Evolutionary conservation across 2,888 invertebrate species (phyloP), one percentile per base, ranked within the genome.

Genomic region (Smittia sp.): DNA sequence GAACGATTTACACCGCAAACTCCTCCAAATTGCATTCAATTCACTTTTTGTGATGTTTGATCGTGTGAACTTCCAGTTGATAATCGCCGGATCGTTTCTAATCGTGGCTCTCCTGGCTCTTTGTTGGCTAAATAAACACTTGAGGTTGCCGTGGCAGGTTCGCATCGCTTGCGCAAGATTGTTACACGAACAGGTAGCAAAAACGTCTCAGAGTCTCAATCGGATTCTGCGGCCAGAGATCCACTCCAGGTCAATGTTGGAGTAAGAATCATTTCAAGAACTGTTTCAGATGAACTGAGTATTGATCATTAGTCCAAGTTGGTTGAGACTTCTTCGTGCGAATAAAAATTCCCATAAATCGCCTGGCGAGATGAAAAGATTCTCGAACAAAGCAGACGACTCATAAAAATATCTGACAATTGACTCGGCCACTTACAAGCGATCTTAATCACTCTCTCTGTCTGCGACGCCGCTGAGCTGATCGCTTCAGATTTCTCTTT

Each of bases 51-150:
- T 69, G 69, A 18, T 22, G 69, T 54, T 54, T 69, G 69, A 69
- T 69, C 69, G 69, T 69, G 69, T 54, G 69, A 69, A 69, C 54
- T 69, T 69, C 54, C 69, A 69, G 9, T 41, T 22, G 15, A 24
- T 68, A 22, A 68, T 68, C 38, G 38, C 18, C 18, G 39, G 46
- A 68, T 68, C 68, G 22, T 41, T 41, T 66, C 38, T 38, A 66
- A 66, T 32, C 32, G 27, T 25, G 38, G 27, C 22, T 25, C 46
- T 39, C 9, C 20, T 58, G 58, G 9, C 20, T n/a, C 18, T 41
- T 68, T 1, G 20, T 66, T 32, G 32, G 32, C 11, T 15, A 15
- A 65, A 65, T 25, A 65, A 32, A 20, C 65, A 65, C 32, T 65
- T 65, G 32, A 66, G 27, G 18, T 18, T 27, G 24, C 15, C 32